These are phyloP conservation scores for Elaphurus davidianus DNA, from an alignment of 2,113 vertebrate species.

Conservation along the genomic window DNA sequence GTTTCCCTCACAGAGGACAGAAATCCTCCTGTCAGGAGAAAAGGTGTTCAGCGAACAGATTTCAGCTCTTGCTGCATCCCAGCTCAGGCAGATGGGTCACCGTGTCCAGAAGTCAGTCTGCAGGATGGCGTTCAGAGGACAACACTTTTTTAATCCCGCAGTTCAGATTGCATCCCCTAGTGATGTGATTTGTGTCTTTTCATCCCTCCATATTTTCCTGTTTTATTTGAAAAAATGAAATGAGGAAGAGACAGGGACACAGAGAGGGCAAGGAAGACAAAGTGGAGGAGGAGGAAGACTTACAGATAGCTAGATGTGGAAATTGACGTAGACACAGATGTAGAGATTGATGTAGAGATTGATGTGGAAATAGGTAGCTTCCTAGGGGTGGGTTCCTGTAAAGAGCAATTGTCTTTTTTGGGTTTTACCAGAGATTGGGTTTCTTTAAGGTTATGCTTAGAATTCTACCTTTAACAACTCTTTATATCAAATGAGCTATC, in stretches of 20 bases:
- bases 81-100: neutral
- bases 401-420: neutral
- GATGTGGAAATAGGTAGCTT: neutral
- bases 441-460: neutral
- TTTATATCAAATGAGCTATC: neutral
- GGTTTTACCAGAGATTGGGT: neutral
- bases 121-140: neutral
- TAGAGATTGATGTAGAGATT: no score
- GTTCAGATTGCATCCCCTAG: neutral
- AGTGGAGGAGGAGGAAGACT: neutral
- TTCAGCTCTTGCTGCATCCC: neutral
- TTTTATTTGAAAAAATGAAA: neutral
- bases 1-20: neutral
- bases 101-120: neutral
- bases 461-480: no score
- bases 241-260: neutral
- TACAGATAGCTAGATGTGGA: neutral
- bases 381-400: neutral
- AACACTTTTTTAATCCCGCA: neutral
- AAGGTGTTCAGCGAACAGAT: neutral
- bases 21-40: neutral
- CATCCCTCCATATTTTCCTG: neutral
- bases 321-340: neutral
- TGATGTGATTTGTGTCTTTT: neutral
- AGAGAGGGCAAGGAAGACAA: neutral